Evolutionary conservation across 2,113 vertebrate species (phyloP), one percentile per base, ranked within the genome.

Genomic region (Microtus montanus): DNA sequence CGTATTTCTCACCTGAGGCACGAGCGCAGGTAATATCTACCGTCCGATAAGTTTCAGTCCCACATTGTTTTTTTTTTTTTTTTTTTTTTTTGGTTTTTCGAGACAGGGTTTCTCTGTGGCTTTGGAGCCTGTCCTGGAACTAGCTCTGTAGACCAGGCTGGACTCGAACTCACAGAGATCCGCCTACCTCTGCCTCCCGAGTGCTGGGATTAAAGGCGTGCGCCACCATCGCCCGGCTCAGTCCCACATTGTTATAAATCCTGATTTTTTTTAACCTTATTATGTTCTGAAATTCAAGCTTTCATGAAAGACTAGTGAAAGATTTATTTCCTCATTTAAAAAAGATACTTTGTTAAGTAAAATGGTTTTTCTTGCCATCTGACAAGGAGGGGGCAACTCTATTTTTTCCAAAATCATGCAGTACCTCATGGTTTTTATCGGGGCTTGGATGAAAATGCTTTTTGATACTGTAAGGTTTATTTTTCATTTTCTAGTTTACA

Each of bases 401-500:
- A 10, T 33, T 93, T 92, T 95, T 95, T 63, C 89, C 47, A 80
- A 88, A 95, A 93, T 95, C 71, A 95, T 92, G 71, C 7, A 66
- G 1, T 91, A 10, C 68, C 66, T 95, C 24, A 77, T 94, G 49
- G 78, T 87, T 95, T 95, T 97, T 90, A 90, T 35, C 70, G 61
- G 74, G 44, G 10, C 30, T 87, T 89, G 9, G 44, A 68, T 89
- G 94, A 77, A 97, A 97, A 93, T 89, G 41, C 26, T 83, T 92
- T 89, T 87, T 91, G 78, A 84, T 95, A 91, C 28, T 96, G 8
- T 64, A 92, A 92, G 9, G 52, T 85, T 94, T 63, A 83, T 77
- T 79, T 86, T 91, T 96, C 85, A 71, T 90, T 96, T 96, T 94
- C 49, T 47, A 71, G 30, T 92, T 93, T 97, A 78, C 7, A 75